Evolutionary conservation across 2,888 invertebrate species (phyloP).

Genomic region (Trichacis sp.): DNA sequence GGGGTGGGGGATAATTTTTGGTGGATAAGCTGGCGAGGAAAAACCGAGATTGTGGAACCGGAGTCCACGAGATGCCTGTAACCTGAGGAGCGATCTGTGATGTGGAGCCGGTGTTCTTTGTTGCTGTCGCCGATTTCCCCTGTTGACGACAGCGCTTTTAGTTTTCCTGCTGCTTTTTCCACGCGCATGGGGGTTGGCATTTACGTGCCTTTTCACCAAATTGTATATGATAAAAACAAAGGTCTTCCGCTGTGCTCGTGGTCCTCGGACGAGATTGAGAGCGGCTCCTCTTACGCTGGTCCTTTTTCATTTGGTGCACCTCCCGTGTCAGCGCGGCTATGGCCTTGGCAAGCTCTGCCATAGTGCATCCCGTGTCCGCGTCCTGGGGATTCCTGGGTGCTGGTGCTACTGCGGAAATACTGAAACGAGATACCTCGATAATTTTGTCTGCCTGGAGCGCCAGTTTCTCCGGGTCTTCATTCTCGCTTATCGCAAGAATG

Average conservation of each 20-base stretch:
- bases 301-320: too few relatives aligned
- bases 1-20: not conserved
- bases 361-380: too few relatives aligned
- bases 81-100: constrained; percentile 5
- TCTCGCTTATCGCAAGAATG: not conserved
- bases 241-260: not conserved
- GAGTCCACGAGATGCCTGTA: constrained; percentile 28
- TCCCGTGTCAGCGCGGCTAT: too few relatives aligned
- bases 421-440: not conserved
- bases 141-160: not conserved
- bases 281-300: too few relatives aligned
- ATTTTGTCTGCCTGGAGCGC: not conserved
- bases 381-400: too few relatives aligned
- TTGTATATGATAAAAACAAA: not conserved
- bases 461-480: not conserved
- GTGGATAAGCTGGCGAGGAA: constrained; percentile 11
- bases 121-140: not conserved
- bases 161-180: not conserved
- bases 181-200: not conserved
- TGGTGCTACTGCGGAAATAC: too few relatives aligned
- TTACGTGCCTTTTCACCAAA: not conserved
- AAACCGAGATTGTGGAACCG: constrained; percentile 30
- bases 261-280: too few relatives aligned
- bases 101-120: constrained; percentile 14
- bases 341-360: too few relatives aligned